Evolutionary conservation across 2,113 vertebrate genomes (phyloP), one percentile per base, ranked within the genome.

Genomic region (Rhizomys pruinosus): DNA sequence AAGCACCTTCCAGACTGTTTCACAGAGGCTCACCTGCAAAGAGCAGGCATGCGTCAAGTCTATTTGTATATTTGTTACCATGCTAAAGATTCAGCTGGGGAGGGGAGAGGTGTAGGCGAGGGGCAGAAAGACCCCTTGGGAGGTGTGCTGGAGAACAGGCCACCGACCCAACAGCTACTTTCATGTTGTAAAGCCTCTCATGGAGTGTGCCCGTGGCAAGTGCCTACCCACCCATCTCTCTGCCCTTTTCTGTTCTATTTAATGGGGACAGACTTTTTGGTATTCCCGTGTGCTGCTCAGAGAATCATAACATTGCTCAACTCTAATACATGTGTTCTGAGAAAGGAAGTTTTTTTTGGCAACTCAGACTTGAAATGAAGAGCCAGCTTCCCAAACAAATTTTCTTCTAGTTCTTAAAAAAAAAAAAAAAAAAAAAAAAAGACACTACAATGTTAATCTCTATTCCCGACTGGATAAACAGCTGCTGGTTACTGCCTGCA

Each of bases 291-390:
- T 69, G 89, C 93, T 95, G 95, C 95, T 94, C 94, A 96, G 87
- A 93, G 89, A 96, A 95, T 94, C 95, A 82, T 87, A 96, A 96
- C 95, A 96, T 94, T 97, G 97, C 96, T 97, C 95, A 97, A 97
- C 80, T 78, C 90, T 42, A 89, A 84, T 95, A 94, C 97, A 97
- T 92, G 96, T 97, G 95, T 95, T 97, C 96, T 96, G 94, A 95
- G 95, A 96, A 98, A 98, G 98, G 98, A 98, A 97, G 98, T 98
- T 98, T 98, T 84, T 96, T 97, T 98, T 98, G 98, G 97, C 97
- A 96, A 74, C 37, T 80, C 85, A 52, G 93, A 97, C 96, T 96
- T 93, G 93, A 97, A 95, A 97, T 84, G 94, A 96, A 97, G 95
- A 97, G 96, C 97, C 97, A 97, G 97, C 97, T 98, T 98, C 97